Conservation (phyloP, 2,113 vertebrate species). For the Oryzias javanicus region DNA sequence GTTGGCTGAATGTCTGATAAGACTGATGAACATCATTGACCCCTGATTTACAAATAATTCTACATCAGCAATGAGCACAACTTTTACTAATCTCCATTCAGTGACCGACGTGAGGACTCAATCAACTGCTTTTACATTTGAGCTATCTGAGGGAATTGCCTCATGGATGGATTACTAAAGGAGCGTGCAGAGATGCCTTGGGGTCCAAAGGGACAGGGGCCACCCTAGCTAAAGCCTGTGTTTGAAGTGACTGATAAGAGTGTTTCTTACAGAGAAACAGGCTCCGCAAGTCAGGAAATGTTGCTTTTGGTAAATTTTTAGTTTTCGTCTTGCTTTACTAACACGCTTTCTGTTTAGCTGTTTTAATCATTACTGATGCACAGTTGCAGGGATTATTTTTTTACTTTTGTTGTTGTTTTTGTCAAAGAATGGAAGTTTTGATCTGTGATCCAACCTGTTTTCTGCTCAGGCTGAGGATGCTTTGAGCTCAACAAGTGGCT, state of each 20-base stretch:
- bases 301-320: too few relatives aligned
- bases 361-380: slow-evolving; percentile 4
- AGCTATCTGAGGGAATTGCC: slow-evolving; percentile 29
- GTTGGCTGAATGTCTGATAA: slow-evolving; percentile 6
- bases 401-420: not conserved
- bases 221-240: not conserved
- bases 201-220: slow-evolving; percentile 10
- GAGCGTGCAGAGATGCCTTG: not conserved
- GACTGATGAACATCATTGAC: not conserved
- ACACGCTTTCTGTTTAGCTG: not conserved
- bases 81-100: slow-evolving; percentile 60
- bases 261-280: slow-evolving; percentile 1
- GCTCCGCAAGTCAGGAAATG: too few relatives aligned
- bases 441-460: not conserved
- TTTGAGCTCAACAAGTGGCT: not conserved
- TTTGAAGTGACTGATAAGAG: slow-evolving; percentile 26
- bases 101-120: slow-evolving; percentile 78
- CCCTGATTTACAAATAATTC: not conserved
- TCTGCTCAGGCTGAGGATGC: not conserved
- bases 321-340: too few relatives aligned
- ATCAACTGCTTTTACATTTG: slow-evolving; percentile 74
- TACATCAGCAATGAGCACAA: slow-evolving; percentile 5
- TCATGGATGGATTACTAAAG: slow-evolving; percentile 35
- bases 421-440: not conserved
- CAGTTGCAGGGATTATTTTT: not conserved